Evolutionary conservation across 2,113 vertebrate species (phyloP).

Genomic region (Eidolon helvum): DNA sequence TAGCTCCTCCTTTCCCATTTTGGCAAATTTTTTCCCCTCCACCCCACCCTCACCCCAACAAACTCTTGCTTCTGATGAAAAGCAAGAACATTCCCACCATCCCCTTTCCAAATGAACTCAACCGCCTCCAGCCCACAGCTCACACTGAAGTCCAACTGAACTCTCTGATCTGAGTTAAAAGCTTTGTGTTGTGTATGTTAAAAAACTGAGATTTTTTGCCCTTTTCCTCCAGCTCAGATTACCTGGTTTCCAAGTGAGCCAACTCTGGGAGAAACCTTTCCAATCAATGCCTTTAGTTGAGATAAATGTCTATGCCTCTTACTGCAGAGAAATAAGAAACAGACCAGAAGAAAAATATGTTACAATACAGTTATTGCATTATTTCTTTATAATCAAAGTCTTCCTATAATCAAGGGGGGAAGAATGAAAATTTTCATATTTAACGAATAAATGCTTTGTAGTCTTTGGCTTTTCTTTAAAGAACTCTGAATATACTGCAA

Average conservation of each 20-base stretch:
- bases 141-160: background rate
- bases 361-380: conserved; percentile 52
- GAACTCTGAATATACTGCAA: background rate
- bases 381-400: conserved; percentile 58
- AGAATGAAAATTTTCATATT: conserved; percentile 43
- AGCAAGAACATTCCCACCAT: background rate
- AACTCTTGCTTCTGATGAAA: background rate
- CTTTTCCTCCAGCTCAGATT: conserved; percentile 51
- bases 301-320: background rate
- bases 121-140: background rate
- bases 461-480: conserved; percentile 52
- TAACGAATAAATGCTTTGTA: conserved; percentile 68
- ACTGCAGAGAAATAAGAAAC: conserved; percentile 40
- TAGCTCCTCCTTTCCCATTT: background rate
- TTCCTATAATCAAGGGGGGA: too few species aligned
- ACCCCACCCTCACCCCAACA: background rate
- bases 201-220: background rate
- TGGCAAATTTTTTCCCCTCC: background rate
- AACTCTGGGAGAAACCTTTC: conserved; percentile 37
- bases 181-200: background rate
- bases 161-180: conserved; percentile 56
- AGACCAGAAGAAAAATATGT: conserved; percentile 52
- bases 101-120: background rate
- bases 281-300: conserved; percentile 52
- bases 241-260: conserved; percentile 44